Conservation (phyloP, 2,797 vertebrate genomes). For the Mareca strepera region DNA sequence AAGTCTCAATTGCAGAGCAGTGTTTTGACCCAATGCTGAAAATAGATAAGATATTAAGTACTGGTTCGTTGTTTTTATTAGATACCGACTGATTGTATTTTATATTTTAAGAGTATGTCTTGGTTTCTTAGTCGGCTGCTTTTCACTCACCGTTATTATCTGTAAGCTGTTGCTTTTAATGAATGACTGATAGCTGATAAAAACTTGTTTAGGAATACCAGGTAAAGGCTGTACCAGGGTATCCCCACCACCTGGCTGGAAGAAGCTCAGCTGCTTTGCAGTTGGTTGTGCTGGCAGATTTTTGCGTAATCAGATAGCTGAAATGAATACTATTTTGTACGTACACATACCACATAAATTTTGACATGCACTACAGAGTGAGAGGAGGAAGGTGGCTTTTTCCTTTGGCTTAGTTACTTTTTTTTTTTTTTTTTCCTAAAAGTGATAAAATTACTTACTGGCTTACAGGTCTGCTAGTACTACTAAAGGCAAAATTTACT, state of each 20-base stretch:
- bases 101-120: background rate
- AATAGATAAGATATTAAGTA: background rate
- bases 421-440: background rate
- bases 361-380: background rate
- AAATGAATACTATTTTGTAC: conserved; percentile 50
- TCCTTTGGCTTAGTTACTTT: background rate
- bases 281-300: conserved; percentile 60
- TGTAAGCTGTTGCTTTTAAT: background rate
- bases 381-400: background rate
- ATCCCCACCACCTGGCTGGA: background rate
- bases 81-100: background rate
- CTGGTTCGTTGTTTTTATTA: background rate
- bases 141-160: background rate
- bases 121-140: background rate
- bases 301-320: conserved; percentile 53
- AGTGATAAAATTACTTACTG: background rate
- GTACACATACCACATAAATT: background rate
- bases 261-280: conserved; percentile 58
- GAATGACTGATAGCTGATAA: background rate
- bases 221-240: background rate
- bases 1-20: background rate
- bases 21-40: background rate
- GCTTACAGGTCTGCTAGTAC: background rate
- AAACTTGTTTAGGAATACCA: background rate
- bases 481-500: background rate